Base-by-base conservation (phyloP, 2,888 invertebrate species). In the Acanthosepion lycidas region DNA sequence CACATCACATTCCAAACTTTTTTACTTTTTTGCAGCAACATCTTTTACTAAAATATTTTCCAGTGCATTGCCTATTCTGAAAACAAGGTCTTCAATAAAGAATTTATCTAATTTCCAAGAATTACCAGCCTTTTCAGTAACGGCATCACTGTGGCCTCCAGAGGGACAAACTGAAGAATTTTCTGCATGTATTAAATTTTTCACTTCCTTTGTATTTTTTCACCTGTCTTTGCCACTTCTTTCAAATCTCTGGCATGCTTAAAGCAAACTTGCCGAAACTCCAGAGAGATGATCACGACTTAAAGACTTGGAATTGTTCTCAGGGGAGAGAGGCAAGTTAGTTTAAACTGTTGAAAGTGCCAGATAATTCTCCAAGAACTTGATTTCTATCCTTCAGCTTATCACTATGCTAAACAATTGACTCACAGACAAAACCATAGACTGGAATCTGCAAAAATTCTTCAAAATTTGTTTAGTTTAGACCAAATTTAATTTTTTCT, bases 1-100 rank as follows among this genome's bases (percentile, higher is more conserved):
- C 78, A n/a, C 12, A 78, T 78, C n/a, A 78, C 18, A 28, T 78
- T 78, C n/a, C 15, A 6, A 78, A 78, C 28, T 78, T 28, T 78
- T n/a, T 78, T 78, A 15, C n/a, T 78, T n/a, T 64, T 28, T 78
- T 78, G n/a, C 15, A 9, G 28, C n/a, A n/a, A 9, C 15, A n/a
- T 78, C n/a, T 78, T 78, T 78, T n/a, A 78, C 28, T 78, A n/a
- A 78, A 78, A 78, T 78, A 78, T 78, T 78, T 78, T 78, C 78
- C 78, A 78, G 78, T n/a, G 78, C n/a, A n/a, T n/a, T 9, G 15
- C 78, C n/a, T n/a, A n/a, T 78, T 78, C 28, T n/a, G 28, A n/a
- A 78, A 78, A 78, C 78, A 78, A n/a, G n/a, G n/a, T 78, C 78
- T 78, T n/a, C 78, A 78, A 78, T 78, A 78, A n/a, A 78, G 78